Evolutionary conservation across 2,888 invertebrate species (phyloP).

Genomic region (Oscheius sp.): DNA sequence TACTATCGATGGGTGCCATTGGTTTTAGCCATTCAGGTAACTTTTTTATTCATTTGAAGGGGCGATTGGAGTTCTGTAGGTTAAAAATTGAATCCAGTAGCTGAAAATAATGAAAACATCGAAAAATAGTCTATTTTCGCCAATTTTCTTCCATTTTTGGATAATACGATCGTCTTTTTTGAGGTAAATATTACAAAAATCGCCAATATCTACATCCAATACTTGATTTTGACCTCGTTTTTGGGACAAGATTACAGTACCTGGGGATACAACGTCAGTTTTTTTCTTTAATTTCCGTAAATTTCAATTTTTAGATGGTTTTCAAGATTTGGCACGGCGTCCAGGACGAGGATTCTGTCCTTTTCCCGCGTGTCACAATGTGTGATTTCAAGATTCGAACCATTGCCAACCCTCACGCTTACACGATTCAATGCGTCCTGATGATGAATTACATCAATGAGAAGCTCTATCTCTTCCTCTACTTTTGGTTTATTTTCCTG

Average conservation of each 20-base stretch:
- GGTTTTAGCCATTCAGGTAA: conserved; percentile 72
- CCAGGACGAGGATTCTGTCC: conserved; percentile 47
- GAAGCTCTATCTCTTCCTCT: too few relatives aligned
- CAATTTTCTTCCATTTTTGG: conserved; percentile 8
- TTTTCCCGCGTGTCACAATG: conserved; percentile 75
- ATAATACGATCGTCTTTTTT: conserved; percentile 74
- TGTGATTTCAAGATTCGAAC: conserved; percentile 69
- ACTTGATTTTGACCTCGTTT: conserved; percentile 74
- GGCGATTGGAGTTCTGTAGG: too few relatives aligned
- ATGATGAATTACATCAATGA: conserved; percentile 61
- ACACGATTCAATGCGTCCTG: conserved; percentile 64
- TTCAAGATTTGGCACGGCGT: background rate
- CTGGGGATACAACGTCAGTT: conserved; percentile 57
- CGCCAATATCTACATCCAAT: conserved; percentile 74
- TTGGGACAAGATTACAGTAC: conserved; percentile 68
- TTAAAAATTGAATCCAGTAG: conserved; percentile 47
- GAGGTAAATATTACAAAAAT: conserved; percentile 74
- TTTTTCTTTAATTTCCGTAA: background rate
- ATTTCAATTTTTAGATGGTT: background rate
- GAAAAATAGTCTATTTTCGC: conserved; percentile 50
- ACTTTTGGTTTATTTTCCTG: too few relatives aligned
- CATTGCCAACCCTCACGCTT: conserved; percentile 57
- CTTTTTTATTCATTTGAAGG: background rate
- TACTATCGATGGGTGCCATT: conserved; percentile 68
- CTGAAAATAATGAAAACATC: conserved; percentile 51